Evolutionary conservation across 2,113 vertebrate genomes (phyloP), one percentile per base, ranked within the genome.

Genomic region (Tetraodon nigroviridis): DNA sequence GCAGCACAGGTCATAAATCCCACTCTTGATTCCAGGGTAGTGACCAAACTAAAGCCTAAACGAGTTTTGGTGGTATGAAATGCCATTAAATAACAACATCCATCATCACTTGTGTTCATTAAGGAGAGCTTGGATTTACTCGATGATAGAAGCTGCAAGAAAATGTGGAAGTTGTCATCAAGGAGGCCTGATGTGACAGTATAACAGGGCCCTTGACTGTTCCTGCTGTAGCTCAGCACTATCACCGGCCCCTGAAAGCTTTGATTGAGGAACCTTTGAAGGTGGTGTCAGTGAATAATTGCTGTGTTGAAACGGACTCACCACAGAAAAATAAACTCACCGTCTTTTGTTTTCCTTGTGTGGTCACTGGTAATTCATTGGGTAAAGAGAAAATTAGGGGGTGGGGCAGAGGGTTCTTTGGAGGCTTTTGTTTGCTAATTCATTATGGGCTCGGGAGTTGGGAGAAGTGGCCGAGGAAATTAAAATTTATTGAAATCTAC

Each of bases 401-500:
- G 44, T 2, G 44, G n/a, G 67, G 72, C 71, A 1, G 8, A 52
- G 59, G 71, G 68, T 69, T 78, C 71, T 82, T 83, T 66, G 55
- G 56, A 67, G 78, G 65, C 75, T 71, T 83, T 89, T 89, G 86
- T 89, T 87, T 82, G 78, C 78, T 86, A 85, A 90, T 86, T 90
- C 82, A 84, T 88, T 88, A 78, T 71, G 53, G 65, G 82, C 82
- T 72, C 44, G 50, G 67, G 77, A 84, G 64, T 16, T 16, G 29
- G 47, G 71, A 61, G 52, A 81, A 88, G 87, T 84, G 75, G 83
- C 81, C 81, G 64, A 70, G 83, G 86, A 89, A 88, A 87, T 85
- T 76, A 78, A 83, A 81, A 89, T 89, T 65, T 86, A 89, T 87
- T 85, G 78, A 87, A 86, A 88, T 87, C 73, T 85, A 80, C 87